Percentiles rank a stretch among this genome's conserved stretches.
Conservation (phyloP, 1,140 invertebrate species). For the Euwallacea fornicatus region DNA sequence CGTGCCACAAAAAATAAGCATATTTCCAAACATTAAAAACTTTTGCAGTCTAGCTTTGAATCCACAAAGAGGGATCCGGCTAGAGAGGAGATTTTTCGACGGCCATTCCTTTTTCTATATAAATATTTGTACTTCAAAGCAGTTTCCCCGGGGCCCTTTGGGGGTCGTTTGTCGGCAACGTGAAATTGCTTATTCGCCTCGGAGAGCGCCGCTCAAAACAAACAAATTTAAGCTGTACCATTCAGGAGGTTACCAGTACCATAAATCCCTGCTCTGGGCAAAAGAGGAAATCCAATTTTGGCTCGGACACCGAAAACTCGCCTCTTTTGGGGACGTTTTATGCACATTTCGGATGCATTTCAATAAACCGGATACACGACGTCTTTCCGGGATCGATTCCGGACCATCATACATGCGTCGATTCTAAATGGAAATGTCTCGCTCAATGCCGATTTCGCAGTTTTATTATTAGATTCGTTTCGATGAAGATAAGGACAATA, state of each 20-base stretch:
- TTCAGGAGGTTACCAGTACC: background rate
- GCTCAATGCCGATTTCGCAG: background rate
- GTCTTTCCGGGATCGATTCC: slow-evolving; percentile 22
- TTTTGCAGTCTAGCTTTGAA: slow-evolving; percentile 1
- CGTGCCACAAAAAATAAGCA: background rate
- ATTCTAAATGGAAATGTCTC: slow-evolving; percentile 1
- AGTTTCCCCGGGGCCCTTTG: background rate
- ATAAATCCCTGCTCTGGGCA: slow-evolving; percentile 10
- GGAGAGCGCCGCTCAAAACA: background rate
- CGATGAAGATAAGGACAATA: no score
- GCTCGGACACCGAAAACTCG: slow-evolving; percentile 30
- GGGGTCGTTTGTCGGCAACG: slow-evolving; percentile 3
- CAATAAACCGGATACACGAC: slow-evolving; percentile 33
- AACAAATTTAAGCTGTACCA: slow-evolving; percentile 5
- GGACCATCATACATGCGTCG: background rate
- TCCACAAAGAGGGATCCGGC: background rate
- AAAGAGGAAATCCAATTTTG: slow-evolving; percentile 34
- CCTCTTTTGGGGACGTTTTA: slow-evolving; percentile 21
- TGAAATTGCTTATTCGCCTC: background rate
- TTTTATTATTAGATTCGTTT: no score
- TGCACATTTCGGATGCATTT: slow-evolving; percentile 37
- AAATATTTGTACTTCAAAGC: slow-evolving; percentile 5
- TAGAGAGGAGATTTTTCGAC: background rate
- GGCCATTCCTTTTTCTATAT: slow-evolving; percentile 4
- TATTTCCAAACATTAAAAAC: background rate